Conservation (phyloP, 2,797 vertebrate species). For the Natrix natrix region DNA sequence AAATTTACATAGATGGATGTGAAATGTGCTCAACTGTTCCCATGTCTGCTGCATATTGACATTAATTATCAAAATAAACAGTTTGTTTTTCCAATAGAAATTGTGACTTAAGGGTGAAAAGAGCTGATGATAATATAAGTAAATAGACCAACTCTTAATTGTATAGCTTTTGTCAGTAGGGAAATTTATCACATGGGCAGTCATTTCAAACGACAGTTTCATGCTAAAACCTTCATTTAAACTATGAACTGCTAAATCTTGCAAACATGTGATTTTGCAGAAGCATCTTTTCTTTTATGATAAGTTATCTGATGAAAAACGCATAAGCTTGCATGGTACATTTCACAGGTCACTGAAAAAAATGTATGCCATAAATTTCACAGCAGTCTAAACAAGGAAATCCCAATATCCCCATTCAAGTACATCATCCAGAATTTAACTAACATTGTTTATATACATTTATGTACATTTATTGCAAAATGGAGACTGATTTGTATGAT, state of each 20-base stretch:
- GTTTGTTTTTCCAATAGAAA: neutral
- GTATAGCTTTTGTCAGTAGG: neutral
- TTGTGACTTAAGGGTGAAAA: neutral
- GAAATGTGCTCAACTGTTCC: neutral
- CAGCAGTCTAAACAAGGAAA: conserved; percentile 33
- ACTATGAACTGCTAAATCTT: neutral
- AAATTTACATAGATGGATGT: neutral
- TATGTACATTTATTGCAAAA: conserved; percentile 25
- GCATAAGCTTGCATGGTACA: neutral
- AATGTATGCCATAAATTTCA: conserved; percentile 5
- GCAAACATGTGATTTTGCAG: neutral
- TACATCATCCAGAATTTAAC: conserved; percentile 13
- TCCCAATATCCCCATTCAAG: conserved; percentile 32
- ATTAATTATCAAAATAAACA: neutral
- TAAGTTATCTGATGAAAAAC: conserved; percentile 1
- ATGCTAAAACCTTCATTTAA: neutral
- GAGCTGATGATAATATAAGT: neutral
- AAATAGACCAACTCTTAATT: neutral
- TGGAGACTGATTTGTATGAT: neutral
- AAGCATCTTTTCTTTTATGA: neutral
- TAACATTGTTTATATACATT: conserved; percentile 24
- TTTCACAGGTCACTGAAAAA: conserved; percentile 1
- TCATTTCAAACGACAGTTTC: neutral
- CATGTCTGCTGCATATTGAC: neutral
- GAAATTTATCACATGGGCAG: neutral